These are phyloP conservation scores for Thumatha senex DNA, from an alignment of 2,888 invertebrate genomes.

Conservation along the genomic window DNA sequence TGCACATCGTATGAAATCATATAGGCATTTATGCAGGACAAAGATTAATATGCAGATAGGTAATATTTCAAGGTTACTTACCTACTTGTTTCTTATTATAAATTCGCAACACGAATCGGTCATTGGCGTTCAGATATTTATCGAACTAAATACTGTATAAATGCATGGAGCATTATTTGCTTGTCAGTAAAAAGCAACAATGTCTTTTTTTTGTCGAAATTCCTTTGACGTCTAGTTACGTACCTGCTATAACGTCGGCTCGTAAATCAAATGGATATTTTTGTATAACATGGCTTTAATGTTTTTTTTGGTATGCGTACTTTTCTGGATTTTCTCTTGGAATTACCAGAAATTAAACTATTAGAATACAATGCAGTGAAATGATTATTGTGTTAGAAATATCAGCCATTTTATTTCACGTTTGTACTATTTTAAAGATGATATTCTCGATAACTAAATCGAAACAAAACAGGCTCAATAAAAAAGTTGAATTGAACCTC, in stretches of 20 bases:
- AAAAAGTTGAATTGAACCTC: conserved; percentile 60
- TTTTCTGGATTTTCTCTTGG: too few relatives aligned
- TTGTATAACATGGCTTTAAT: background rate
- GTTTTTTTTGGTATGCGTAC: background rate
- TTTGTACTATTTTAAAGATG: too few relatives aligned
- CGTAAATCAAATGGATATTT: background rate
- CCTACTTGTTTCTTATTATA: conserved; percentile 14
- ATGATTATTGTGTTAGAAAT: too few relatives aligned
- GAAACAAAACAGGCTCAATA: conserved; percentile 47
- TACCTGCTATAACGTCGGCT: conserved; percentile 11
- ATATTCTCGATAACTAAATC: conserved; percentile 9
- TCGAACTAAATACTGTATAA: background rate
- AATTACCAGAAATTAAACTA: too few relatives aligned
- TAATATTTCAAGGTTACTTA: conserved; percentile 17
- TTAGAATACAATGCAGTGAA: too few relatives aligned
- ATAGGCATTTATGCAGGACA: conserved; percentile 28
- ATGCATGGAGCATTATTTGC: background rate
- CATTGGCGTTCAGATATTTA: conserved; percentile 24
- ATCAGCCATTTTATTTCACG: too few relatives aligned
- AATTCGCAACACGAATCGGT: conserved; percentile 8
- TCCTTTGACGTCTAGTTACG: conserved; percentile 8
- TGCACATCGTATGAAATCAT: conserved; percentile 24
- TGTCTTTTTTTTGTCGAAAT: conserved; percentile 5
- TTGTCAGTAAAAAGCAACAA: conserved; percentile 4
- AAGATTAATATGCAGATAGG: conserved; percentile 31